phyloP scores from a whole-genome alignment of 2,113 vertebrate genomes.

The Cricetomys ansorgei region DNA sequence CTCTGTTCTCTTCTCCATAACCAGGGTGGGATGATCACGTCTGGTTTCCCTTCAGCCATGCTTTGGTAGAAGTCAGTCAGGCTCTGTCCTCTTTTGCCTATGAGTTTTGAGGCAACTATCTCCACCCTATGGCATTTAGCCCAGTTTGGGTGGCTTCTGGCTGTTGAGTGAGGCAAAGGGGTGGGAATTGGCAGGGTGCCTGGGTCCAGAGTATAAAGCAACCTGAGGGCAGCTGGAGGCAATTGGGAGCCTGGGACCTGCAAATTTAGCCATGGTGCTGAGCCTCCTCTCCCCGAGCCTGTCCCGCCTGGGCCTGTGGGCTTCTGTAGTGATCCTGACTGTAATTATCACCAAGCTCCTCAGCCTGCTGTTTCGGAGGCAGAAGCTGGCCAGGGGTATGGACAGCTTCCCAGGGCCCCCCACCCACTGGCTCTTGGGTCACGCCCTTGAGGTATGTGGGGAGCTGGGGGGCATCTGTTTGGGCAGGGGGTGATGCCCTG shows the following conservation, averaged over 20 bases:
- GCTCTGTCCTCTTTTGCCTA: not conserved
- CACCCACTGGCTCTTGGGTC: conserved; percentile 89
- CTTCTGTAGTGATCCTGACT: conserved; percentile 81
- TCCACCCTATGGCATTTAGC: not conserved
- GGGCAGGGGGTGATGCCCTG: not conserved
- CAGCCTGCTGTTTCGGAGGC: conserved; percentile 82
- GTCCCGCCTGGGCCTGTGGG: conserved; percentile 79
- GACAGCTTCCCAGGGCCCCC: conserved; percentile 88
- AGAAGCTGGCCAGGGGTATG: conserved; percentile 82
- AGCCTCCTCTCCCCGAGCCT: conserved; percentile 77
- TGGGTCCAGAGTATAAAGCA: conserved; percentile 6
- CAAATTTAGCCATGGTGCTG: conserved; percentile 10
- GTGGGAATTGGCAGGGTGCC: conserved; percentile 40
- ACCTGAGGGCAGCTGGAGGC: not conserved
- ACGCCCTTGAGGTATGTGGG: conserved; percentile 86
- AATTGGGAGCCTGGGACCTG: not conserved
- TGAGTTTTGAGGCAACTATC: not conserved
- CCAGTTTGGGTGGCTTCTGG: not conserved
- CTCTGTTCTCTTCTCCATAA: not conserved
- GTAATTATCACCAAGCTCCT: conserved; percentile 82
- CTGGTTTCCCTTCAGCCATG: not conserved
- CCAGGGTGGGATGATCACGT: not conserved
- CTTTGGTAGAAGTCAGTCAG: not conserved
- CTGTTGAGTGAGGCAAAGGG: not conserved
- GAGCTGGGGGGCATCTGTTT: not conserved